Base-by-base conservation (phyloP, 2,113 vertebrate genomes). In the Phaetusa simplex region DNA sequence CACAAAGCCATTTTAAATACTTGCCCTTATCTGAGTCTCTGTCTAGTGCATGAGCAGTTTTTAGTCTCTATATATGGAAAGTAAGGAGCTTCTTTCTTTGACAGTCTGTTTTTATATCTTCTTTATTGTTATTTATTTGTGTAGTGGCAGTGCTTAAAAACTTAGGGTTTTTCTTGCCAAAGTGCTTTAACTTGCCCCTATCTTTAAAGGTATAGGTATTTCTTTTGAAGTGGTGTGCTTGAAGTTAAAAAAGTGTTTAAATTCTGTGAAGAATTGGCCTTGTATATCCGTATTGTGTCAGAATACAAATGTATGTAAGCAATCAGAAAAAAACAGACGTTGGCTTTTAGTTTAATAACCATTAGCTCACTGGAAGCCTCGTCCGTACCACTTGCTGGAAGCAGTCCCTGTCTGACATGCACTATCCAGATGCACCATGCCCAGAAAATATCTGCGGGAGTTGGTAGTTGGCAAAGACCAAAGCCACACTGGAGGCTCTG, bases 171-270 rank as follows among this genome's bases (percentile, higher is more conserved):
- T 81, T 17, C 42, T 82, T 62, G 20, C 15, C 29, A 32, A 67
- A 53, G 7, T 3, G 5, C 61, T 72, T 82, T 12, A 53, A 32
- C 0, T 4, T 27, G 11, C 52, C 21, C 26, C 0, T 0, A 0
- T 81, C 43, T 73, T 69, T 62, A 42, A 70, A 81, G 6, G 9
- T 20, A 40, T 0, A 26, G 29, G 20, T 74, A 47, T 52, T 77
- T 78, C 21, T 58, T 88, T 53, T 42, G 19, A 80, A 59, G 19
- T 15, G 5, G 10, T 15, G 10, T 40, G 14, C 72, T 80, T 77
- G 11, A 80, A 76, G 50, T 66, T 18, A 8, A 53, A 85, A 20
- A 16, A 18, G 4, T 21, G 10, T 27, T 74, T 62, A 36, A 12
- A n/a, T 67, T 45, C 50, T 65, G 7, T 43, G 38, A 71, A 19